A percentile compares a stretch with the other conserved stretches of the same genome.
These are phyloP conservation scores for Poecilia latipinna DNA, from an alignment of 2,113 vertebrate species.

Conservation along the genomic window DNA sequence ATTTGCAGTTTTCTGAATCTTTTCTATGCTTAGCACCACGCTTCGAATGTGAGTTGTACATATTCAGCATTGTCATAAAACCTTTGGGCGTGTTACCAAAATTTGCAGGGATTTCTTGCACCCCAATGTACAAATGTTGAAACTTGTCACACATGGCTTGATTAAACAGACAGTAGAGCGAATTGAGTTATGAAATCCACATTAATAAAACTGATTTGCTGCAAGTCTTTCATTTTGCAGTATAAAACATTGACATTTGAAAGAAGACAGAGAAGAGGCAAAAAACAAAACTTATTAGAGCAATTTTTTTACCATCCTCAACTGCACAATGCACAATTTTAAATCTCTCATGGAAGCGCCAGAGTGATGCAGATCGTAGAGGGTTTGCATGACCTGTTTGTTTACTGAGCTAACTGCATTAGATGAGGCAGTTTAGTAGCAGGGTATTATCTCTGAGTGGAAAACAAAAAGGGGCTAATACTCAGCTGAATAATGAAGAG, in stretches of 20 bases:
- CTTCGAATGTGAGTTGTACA: too few species aligned
- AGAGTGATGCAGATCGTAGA: not conserved
- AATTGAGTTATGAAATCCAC: not conserved
- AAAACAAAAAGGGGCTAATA: conserved; percentile 66
- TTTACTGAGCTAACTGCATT: conserved; percentile 17
- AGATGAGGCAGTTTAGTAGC: conserved; percentile 40
- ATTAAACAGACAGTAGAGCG: too few species aligned
- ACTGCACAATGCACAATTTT: conserved; percentile 5
- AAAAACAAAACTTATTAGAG: not conserved
- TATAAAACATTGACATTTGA: not conserved
- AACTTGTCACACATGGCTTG: too few species aligned
- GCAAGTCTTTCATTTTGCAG: not conserved
- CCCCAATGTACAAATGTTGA: too few species aligned
- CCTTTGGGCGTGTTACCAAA: too few species aligned
- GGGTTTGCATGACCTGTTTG: conserved; percentile 25
- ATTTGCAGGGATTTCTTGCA: too few species aligned
- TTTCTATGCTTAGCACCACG: too few species aligned
- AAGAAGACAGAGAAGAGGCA: not conserved
- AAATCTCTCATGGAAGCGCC: not conserved
- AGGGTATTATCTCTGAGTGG: conserved; percentile 51
- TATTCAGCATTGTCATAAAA: too few species aligned
- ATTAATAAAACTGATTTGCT: not conserved
- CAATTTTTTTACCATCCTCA: not conserved
- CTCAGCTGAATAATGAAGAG: conserved; percentile 65
- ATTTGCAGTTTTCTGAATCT: too few species aligned